Percentiles rank a stretch among this genome's conserved stretches.
phyloP scores from a whole-genome alignment of 2,113 vertebrate genomes.

The Amia ocellicauda region DNA sequence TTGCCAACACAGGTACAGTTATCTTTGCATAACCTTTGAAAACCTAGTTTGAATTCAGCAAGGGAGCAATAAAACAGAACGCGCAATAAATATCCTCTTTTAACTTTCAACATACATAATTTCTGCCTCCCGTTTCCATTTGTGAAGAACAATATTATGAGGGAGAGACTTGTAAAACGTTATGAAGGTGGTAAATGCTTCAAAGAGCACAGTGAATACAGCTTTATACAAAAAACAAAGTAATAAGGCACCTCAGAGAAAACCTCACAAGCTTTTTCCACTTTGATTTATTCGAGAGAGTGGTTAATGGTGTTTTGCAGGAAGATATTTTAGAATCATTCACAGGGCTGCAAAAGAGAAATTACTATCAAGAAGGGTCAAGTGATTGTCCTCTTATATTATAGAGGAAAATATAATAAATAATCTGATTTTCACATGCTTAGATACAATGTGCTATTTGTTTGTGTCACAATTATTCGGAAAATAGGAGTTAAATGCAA shows the following conservation, averaged over 20 bases:
- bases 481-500: too few species aligned
- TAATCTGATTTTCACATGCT: neutral
- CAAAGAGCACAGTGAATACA: constrained; percentile 25
- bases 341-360: too few species aligned
- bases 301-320: too few species aligned
- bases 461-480: too few species aligned
- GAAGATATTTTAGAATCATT: too few species aligned
- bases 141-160: constrained; percentile 30
- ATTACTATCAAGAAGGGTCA: too few species aligned
- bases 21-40: constrained; percentile 31
- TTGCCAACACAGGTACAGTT: constrained; percentile 36
- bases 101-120: constrained; percentile 16
- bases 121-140: constrained; percentile 31
- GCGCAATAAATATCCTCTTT: constrained; percentile 38
- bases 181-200: constrained; percentile 26
- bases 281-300: too few species aligned
- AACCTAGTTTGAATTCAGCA: constrained; percentile 23
- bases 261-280: neutral
- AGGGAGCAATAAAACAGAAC: constrained; percentile 31
- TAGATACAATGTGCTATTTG: neutral
- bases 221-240: constrained; percentile 18
- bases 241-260: constrained; percentile 33
- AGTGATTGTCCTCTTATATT: too few species aligned
- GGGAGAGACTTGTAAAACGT: constrained; percentile 13
- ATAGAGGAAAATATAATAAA: too few species aligned